Evolutionary conservation across 2,797 vertebrate species (phyloP), one percentile per base, ranked within the genome.

Genomic region (Bovichtus variegatus): DNA sequence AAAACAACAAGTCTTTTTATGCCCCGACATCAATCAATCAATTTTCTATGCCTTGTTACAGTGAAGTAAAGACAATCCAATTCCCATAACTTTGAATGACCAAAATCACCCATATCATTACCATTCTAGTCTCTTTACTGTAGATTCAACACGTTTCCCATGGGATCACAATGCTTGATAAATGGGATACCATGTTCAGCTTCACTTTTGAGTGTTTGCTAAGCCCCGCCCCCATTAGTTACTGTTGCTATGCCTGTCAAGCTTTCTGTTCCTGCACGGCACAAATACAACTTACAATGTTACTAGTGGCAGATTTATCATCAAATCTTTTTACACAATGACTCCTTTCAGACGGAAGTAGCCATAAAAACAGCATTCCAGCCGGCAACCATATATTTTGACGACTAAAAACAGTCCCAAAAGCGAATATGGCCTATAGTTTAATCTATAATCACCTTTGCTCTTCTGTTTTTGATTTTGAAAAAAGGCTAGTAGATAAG

Each of bases 41-140:
- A 80, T 85, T 88, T 88, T 91, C 81, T 91, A 93, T 91, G 89
- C 85, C 88, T 90, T 77, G 71, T 67, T 87, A 78, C 63, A 62
- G 78, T 87, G 71, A 87, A 87, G 80, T 90, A 88, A 93, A 89
- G 93, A 94, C 93, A 94, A 94, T 94, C 92, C 89, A 88, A 91
- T 73, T 83, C 51, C 76, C 84, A 77, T 75, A 86, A 87, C 81
- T 76, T 72, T 84, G 76, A 87, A 90, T 83, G 90, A 92, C 91
- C 91, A 93, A 91, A 89, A 92, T 81, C 74, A 60, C 15, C 63
- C 59, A 68, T 74, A 53, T 70, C 55, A 64, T 70, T 46, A 59
- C 78, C 78, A 68, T 51, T 72, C 21, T 62, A 18, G 51, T 63
- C n/a, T 41, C 64, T 70, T 61, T 74, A 34, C 76, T 75, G 64